A percentile compares a stretch with the other conserved stretches of the same genome.
Evolutionary conservation across 2,113 vertebrate species (phyloP).

Genomic region (Strix aluco): DNA sequence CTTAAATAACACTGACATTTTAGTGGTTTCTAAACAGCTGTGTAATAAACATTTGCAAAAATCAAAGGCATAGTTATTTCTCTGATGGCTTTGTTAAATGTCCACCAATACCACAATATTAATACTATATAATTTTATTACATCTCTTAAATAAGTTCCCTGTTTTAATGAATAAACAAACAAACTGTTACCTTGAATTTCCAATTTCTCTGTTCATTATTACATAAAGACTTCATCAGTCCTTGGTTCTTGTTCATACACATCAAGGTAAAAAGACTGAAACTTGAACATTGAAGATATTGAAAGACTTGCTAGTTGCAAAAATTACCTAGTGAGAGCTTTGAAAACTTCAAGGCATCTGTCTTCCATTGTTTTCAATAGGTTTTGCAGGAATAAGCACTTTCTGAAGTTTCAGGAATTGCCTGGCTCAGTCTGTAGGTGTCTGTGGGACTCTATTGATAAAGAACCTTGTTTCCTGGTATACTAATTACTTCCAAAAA

Average conservation of each 20-base stretch:
- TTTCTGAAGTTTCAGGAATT: neutral
- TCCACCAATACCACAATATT: neutral
- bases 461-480: neutral
- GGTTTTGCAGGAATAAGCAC: neutral
- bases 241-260: neutral
- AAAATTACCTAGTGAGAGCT: neutral
- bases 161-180: neutral
- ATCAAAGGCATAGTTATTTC: neutral
- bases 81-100: neutral
- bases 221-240: neutral
- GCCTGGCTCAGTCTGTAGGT: neutral
- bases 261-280: neutral
- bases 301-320: neutral
- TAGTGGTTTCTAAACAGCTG: neutral
- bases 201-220: neutral
- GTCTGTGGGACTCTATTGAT: neutral
- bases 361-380: neutral
- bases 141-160: neutral
- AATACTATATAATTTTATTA: neutral
- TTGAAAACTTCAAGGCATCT: conserved; percentile 1
- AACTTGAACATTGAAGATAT: neutral
- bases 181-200: neutral
- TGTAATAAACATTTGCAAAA: neutral
- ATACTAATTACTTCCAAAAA: neutral
- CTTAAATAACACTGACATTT: neutral